Conservation (phyloP, 1,140 invertebrate species). For the Popillia japonica region DNA sequence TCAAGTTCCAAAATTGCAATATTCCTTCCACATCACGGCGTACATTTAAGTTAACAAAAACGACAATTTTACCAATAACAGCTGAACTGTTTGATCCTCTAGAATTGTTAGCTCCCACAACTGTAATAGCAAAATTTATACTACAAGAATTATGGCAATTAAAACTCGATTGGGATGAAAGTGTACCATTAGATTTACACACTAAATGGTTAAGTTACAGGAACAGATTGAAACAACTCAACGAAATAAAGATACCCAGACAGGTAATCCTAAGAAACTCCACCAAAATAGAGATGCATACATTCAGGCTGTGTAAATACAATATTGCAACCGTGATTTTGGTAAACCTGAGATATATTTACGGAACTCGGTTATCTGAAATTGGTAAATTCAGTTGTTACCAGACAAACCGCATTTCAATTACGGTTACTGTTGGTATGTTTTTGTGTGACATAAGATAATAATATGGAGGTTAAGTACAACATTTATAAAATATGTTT, state of each 20-base stretch:
- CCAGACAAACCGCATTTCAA: too few species aligned
- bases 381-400: too few species aligned
- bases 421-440: too few species aligned
- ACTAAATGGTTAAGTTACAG: constrained; percentile 45
- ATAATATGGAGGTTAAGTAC: too few species aligned
- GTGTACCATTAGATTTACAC: constrained; percentile 43
- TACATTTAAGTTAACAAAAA: neutral
- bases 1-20: too few species aligned
- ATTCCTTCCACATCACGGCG: too few species aligned
- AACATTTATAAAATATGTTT: too few species aligned
- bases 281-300: constrained; percentile 45
- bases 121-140: constrained; percentile 54
- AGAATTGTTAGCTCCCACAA: constrained; percentile 50
- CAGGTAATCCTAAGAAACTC: neutral
- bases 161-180: constrained; percentile 55
- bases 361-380: too few species aligned
- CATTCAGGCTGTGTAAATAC: too few species aligned
- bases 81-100: constrained; percentile 45
- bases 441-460: too few species aligned
- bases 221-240: constrained; percentile 41
- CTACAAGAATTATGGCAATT: constrained; percentile 55
- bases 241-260: constrained; percentile 43
- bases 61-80: neutral
- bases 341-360: too few species aligned
- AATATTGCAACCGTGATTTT: too few species aligned